These are phyloP conservation scores for Myrmecophaga tridactyla DNA, from an alignment of 2,113 vertebrate genomes.

Conservation along the genomic window DNA sequence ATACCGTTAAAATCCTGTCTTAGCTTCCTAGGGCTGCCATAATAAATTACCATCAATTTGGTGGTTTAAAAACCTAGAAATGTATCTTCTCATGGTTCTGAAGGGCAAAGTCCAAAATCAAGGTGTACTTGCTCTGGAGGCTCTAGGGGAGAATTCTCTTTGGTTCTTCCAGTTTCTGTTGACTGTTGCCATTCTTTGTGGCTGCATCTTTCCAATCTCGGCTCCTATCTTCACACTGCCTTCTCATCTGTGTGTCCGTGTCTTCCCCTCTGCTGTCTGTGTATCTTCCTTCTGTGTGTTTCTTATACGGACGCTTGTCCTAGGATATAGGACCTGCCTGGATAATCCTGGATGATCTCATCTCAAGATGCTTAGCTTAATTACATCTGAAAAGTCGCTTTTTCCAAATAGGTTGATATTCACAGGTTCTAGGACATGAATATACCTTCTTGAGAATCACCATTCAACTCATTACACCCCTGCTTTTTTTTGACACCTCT, in stretches of 20 bases:
- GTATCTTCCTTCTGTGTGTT: not conserved
- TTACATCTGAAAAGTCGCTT: not conserved
- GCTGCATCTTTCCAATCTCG: not conserved
- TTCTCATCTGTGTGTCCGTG: not conserved
- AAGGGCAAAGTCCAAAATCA: not conserved
- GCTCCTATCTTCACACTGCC: not conserved
- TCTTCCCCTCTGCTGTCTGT: not conserved
- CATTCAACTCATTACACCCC: not conserved
- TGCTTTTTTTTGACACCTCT: no score
- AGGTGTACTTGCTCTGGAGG: not conserved
- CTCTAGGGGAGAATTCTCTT: not conserved
- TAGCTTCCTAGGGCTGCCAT: not conserved
- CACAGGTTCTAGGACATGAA: not conserved
- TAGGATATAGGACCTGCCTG: not conserved
- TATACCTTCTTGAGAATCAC: not conserved
- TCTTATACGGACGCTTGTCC: not conserved
- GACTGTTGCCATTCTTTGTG: not conserved
- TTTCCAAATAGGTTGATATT: not conserved
- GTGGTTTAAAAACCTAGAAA: not conserved
- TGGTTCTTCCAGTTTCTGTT: not conserved
- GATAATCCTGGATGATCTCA: not conserved
- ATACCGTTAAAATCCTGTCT: not conserved
- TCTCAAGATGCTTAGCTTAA: not conserved
- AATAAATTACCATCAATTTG: not conserved
- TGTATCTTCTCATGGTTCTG: not conserved